A percentile compares a stretch with the other conserved stretches of the same genome.
phyloP scores from a whole-genome alignment of 2,888 invertebrate species.

The Tryphoninae sp. region DNA sequence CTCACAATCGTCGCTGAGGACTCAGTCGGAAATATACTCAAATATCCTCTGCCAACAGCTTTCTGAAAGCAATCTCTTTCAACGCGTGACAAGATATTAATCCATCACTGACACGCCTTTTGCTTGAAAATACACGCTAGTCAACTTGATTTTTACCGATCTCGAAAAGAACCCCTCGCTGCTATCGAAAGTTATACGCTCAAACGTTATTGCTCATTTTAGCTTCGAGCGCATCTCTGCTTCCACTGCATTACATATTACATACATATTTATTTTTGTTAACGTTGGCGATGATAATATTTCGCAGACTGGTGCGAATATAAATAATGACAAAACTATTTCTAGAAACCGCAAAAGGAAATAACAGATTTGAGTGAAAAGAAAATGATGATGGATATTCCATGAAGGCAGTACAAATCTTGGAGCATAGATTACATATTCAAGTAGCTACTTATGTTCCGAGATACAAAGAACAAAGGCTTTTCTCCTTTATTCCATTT shows the following conservation, averaged over 20 bases:
- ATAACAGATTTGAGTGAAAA: slow-evolving; percentile 11
- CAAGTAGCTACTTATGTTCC: slow-evolving; percentile 41
- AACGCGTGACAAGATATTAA: not conserved
- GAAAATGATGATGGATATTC: slow-evolving; percentile 40
- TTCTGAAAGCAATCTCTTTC: slow-evolving; percentile 75
- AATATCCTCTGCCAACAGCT: slow-evolving; percentile 84
- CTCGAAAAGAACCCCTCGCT: not conserved
- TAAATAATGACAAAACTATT: slow-evolving; percentile 8
- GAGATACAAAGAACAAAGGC: slow-evolving; percentile 48
- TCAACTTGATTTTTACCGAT: not conserved
- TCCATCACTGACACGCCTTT: slow-evolving; percentile 26
- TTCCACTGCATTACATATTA: slow-evolving; percentile 38
- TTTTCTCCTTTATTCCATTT: slow-evolving; percentile 28
- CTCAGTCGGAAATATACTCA: slow-evolving; percentile 86
- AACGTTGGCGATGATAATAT: slow-evolving; percentile 35
- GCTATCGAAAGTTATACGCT: slow-evolving; percentile 39
- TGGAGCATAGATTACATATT: slow-evolving; percentile 30
- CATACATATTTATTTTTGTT: slow-evolving; percentile 22
- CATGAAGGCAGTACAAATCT: slow-evolving; percentile 58
- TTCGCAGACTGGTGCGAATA: not conserved
- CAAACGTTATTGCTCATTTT: slow-evolving; percentile 31
- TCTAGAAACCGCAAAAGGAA: slow-evolving; percentile 26
- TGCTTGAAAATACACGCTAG: slow-evolving; percentile 2
- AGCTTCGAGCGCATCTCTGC: slow-evolving; percentile 50
- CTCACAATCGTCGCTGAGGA: slow-evolving; percentile 86